phyloP scores from a whole-genome alignment of 2,113 vertebrate species.

The Balaenoptera acutorostrata region DNA sequence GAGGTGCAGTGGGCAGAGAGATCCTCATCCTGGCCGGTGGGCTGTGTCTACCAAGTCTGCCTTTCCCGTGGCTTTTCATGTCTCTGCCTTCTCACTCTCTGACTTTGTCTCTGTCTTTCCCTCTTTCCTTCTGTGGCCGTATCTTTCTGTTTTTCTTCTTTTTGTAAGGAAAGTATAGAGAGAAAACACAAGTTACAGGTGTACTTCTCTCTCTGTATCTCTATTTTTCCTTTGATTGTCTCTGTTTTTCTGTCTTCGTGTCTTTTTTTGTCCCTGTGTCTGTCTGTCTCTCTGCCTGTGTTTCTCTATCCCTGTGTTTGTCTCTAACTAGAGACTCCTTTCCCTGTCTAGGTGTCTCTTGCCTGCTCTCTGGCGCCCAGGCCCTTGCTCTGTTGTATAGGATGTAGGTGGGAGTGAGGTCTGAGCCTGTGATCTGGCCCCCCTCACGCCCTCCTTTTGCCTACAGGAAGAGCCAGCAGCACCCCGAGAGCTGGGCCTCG shows the following conservation, averaged over 20 bases:
- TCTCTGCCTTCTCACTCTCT: neutral
- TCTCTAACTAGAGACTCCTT: neutral
- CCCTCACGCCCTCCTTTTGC: neutral
- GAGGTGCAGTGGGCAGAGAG: fast-evolving
- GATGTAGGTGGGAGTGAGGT: neutral
- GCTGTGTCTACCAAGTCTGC: neutral
- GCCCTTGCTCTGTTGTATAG: neutral
- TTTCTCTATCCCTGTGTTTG: neutral
- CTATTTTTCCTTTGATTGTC: neutral
- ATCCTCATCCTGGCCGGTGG: neutral
- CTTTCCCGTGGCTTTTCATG: neutral
- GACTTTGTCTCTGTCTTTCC: neutral
- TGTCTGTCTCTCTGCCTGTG: neutral
- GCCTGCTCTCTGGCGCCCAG: neutral
- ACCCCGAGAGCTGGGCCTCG: conserved; percentile 68
- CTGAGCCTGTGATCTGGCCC: neutral
- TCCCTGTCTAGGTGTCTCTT: neutral
- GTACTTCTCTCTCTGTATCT: neutral
- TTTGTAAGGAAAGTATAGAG: neutral
- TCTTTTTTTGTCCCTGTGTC: neutral
- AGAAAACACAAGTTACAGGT: neutral
- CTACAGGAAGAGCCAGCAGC: conserved; percentile 81
- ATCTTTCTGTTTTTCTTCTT: neutral
- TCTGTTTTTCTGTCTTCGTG: neutral
- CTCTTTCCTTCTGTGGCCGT: neutral